Conservation (phyloP, 2,888 invertebrate genomes). For the Melieria crassipennis region DNA sequence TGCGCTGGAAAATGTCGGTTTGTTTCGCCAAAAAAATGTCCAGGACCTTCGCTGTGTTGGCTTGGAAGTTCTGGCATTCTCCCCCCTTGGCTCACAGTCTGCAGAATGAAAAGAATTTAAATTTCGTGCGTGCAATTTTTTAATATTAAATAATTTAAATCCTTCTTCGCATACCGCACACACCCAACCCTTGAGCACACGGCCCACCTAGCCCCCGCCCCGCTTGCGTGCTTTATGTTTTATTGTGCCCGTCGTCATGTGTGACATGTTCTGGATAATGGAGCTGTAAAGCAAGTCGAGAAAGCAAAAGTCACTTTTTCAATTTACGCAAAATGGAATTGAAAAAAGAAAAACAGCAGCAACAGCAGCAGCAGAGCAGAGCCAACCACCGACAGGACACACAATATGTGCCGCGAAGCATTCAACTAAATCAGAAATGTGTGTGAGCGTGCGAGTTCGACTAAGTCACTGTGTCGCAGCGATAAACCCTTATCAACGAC, state of each 20-base stretch:
- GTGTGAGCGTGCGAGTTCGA: constrained; percentile 37
- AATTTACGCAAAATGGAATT: constrained; percentile 49
- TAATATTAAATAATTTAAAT: too few relatives aligned
- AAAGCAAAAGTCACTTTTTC: constrained; percentile 62
- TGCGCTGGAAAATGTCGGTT: too few relatives aligned
- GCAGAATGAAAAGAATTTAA: too few relatives aligned
- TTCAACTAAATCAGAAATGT: neutral
- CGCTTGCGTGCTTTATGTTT: too few relatives aligned
- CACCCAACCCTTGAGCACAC: too few relatives aligned
- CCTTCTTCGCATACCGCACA: too few relatives aligned
- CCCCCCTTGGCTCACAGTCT: too few relatives aligned
- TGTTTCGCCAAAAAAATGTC: too few relatives aligned
- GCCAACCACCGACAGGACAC: neutral
- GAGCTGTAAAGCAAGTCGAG: constrained; percentile 18
- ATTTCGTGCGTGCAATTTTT: too few relatives aligned
- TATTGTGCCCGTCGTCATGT: constrained; percentile 5
- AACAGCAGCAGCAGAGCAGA: neutral
- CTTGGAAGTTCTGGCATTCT: too few relatives aligned
- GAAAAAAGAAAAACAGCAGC: constrained; percentile 48
- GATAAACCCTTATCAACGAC: constrained; percentile 60
- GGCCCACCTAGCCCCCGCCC: too few relatives aligned
- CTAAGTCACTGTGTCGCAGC: constrained; percentile 58
- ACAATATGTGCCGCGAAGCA: neutral
- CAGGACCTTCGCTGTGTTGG: too few relatives aligned
- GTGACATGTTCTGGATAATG: constrained; percentile 32